These are phyloP conservation scores for Magallana gigas DNA, from an alignment of 1,140 invertebrate genomes.

Conservation along the genomic window DNA sequence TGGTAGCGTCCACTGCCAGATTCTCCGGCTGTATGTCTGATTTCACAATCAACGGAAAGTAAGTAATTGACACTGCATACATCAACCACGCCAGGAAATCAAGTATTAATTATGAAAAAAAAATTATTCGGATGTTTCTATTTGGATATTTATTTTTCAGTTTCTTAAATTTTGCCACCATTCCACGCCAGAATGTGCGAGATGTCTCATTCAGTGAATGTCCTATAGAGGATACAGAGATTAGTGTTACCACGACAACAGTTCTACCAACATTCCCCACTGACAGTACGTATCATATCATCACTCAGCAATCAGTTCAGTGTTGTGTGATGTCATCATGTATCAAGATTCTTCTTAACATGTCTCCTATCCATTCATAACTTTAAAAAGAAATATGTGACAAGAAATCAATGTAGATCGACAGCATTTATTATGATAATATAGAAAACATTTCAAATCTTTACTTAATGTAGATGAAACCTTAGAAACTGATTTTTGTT, in stretches of 20 bases:
- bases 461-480: too few relatives aligned
- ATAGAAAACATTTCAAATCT: too few relatives aligned
- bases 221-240: conserved; percentile 72
- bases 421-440: too few relatives aligned
- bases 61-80: conserved; percentile 45
- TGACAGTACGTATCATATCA: background rate
- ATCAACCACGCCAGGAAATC: too few relatives aligned
- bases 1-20: conserved; percentile 77
- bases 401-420: too few relatives aligned
- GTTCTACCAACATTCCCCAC: background rate
- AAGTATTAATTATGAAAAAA: background rate
- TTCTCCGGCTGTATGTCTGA: conserved; percentile 93
- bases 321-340: too few relatives aligned
- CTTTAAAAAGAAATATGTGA: too few relatives aligned
- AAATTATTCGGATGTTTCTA: background rate
- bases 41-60: conserved; percentile 88
- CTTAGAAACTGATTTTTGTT: too few relatives aligned
- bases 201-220: conserved; percentile 87
- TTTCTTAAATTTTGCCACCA: conserved; percentile 90
- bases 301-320: too few relatives aligned
- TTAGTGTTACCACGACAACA: conserved; percentile 38
- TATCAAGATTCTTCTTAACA: too few relatives aligned
- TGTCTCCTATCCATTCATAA: too few relatives aligned
- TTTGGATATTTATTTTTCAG: conserved; percentile 55
- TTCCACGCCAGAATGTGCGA: conserved; percentile 81